Percentiles rank a stretch among this genome's conserved stretches.
phyloP scores from a whole-genome alignment of 2,797 vertebrate genomes.

The Adrianichthys oophorus region DNA sequence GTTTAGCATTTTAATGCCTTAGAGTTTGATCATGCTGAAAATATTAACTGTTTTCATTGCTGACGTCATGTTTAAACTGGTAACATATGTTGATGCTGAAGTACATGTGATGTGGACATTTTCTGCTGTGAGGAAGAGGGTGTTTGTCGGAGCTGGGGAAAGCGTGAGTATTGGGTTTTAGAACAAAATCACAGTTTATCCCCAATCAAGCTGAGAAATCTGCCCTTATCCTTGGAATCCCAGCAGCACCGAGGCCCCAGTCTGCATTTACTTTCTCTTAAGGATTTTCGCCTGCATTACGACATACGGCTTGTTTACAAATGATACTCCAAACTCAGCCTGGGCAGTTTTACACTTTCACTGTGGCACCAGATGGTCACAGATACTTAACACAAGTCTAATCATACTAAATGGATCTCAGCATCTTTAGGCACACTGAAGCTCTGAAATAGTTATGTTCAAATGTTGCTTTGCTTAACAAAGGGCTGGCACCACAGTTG shows the following conservation, averaged over 20 bases:
- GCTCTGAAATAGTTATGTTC: conserved; percentile 19
- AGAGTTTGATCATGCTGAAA: neutral
- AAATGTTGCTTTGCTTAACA: conserved; percentile 5
- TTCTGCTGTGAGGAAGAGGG: conserved; percentile 27
- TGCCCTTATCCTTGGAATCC: conserved; percentile 64
- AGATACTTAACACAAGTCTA: conserved; percentile 41
- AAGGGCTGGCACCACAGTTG: conserved; percentile 2
- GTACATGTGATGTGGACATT: conserved; percentile 23
- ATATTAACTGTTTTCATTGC: neutral
- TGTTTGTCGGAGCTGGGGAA: conserved; percentile 24
- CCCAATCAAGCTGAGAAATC: conserved; percentile 71
- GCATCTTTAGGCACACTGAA: conserved; percentile 10
- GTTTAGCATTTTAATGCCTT: neutral
- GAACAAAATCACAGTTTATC: conserved; percentile 73
- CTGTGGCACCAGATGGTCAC: conserved; percentile 58
- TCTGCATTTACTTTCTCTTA: conserved; percentile 52
- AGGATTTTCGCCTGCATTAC: conserved; percentile 47
- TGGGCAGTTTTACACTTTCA: conserved; percentile 50
- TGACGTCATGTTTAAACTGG: conserved; percentile 13
- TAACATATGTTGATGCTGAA: conserved; percentile 8
- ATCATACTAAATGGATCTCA: conserved; percentile 50
- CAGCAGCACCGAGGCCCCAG: conserved; percentile 27
- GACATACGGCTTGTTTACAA: conserved; percentile 63
- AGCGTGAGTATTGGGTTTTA: conserved; percentile 39
- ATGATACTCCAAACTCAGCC: conserved; percentile 41